Evolutionary conservation across 2,797 vertebrate genomes (phyloP), one percentile per base, ranked within the genome.

Genomic region (Sparidentex hasta): DNA sequence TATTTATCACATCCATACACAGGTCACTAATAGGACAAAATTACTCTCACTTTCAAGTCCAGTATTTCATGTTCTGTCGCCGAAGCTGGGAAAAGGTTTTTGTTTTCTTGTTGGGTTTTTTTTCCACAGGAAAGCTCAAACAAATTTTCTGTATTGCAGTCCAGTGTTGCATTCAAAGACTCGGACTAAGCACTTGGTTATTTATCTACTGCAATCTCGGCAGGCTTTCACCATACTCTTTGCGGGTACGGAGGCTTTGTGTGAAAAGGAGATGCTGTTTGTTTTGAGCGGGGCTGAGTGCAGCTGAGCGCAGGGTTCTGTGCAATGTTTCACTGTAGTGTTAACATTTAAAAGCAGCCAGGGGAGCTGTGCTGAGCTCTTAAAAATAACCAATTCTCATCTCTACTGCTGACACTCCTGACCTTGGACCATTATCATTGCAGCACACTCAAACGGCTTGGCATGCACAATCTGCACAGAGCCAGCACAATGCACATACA

Each of bases 351-450:
- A 93, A 90, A 89, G 90, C 89, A 90, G 85, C 81, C 84, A 73
- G 54, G 88, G 92, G 90, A 93, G 90, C 83, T 46, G 75, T 78
- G 82, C 83, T 44, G 74, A 62, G 83, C 88, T 89, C 84, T 87
- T 85, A 91, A 90, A 93, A 92, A 90, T 88, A 93, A 92, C 88
- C 87, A 92, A 86, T 88, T 84, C 89, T 92, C 91, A 88, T 90
- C 85, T 86, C 85, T 86, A 74, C 83, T 27, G 80, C 81, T 79
- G 87, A 93, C 91, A 91, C 84, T 73, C 69, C 83, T 91, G 93
- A 93, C 91, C 91, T 93, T 88, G 88, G 85, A 91, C 90, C 84
- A 93, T 93, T 93, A 92, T 86, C 88, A 83, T 68, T 77, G 86
- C 82, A 38, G 83, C 86, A 74, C 88, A 89, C 77, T 78, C 88